Percentiles rank a stretch among this genome's conserved stretches.
Evolutionary conservation across 2,888 invertebrate genomes (phyloP).

Genomic region (Diploptera punctata): DNA sequence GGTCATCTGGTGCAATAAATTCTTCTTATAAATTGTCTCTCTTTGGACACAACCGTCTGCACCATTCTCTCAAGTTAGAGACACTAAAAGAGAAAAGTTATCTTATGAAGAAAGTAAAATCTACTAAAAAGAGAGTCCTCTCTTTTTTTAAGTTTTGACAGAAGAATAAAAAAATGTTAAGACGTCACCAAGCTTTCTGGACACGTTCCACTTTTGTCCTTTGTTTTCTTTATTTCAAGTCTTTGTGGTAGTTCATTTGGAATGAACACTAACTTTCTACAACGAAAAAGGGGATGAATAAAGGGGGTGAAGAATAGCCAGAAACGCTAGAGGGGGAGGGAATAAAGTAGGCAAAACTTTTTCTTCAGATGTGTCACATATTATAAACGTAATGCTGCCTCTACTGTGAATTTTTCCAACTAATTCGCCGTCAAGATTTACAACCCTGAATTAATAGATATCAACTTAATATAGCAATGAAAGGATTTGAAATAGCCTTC

Average conservation of each 20-base stretch:
- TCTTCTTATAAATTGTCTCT: slow-evolving; percentile 24
- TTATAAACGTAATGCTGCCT: too few species aligned
- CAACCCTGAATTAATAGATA: too few species aligned
- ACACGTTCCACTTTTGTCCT: neutral
- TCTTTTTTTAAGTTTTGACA: neutral
- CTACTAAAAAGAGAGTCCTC: neutral
- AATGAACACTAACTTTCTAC: slow-evolving; percentile 1
- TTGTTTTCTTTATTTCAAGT: neutral
- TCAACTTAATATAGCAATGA: too few species aligned
- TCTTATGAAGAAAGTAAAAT: neutral
- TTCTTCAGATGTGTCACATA: too few species aligned
- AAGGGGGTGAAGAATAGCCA: too few species aligned
- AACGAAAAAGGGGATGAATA: neutral
- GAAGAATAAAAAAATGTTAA: neutral
- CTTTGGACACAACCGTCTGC: slow-evolving; percentile 11
- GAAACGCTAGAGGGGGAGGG: too few species aligned
- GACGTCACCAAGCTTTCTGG: slow-evolving; percentile 4
- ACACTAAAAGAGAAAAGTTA: neutral
- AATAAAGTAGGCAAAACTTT: too few species aligned
- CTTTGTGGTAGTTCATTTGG: neutral
- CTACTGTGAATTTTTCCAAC: too few species aligned
- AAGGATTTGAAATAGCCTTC: too few species aligned
- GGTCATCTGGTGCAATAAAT: slow-evolving; percentile 22
- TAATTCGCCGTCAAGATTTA: too few species aligned
- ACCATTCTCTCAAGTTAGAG: neutral